Evolutionary conservation across 2,113 vertebrate genomes (phyloP).

Genomic region (Vireo altiloquus): DNA sequence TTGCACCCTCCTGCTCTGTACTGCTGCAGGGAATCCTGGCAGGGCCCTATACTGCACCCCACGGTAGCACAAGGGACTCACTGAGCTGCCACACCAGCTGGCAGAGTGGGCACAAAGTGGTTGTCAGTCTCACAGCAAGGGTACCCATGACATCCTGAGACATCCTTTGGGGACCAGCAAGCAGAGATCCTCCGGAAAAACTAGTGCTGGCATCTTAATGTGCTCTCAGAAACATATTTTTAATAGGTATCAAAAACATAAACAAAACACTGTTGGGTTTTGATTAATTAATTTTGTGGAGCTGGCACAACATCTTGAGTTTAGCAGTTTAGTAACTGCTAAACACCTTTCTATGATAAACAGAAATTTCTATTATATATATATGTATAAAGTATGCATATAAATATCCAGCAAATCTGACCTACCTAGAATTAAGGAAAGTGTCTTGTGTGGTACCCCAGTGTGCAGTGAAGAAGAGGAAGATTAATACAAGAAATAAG

Average conservation of each 20-base stretch:
- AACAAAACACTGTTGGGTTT: not conserved
- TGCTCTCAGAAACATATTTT: not conserved
- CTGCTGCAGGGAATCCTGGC: fast-evolving
- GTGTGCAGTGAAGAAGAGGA: not conserved
- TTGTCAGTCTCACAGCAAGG: not conserved
- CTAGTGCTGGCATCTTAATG: not conserved
- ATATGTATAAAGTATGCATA: too few species aligned
- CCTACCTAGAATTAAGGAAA: not conserved
- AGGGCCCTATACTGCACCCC: not conserved
- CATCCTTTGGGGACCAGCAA: not conserved
- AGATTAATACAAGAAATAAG: not conserved
- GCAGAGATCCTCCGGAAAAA: not conserved
- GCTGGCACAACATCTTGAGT: not conserved
- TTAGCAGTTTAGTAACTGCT: too few species aligned
- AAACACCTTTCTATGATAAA: not conserved
- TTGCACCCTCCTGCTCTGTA: not conserved
- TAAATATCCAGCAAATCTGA: not conserved
- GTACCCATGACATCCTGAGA: not conserved
- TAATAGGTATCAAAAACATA: not conserved
- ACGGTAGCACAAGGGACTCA: not conserved
- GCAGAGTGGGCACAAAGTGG: not conserved
- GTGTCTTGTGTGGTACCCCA: not conserved
- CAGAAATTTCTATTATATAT: too few species aligned
- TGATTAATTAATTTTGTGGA: not conserved
- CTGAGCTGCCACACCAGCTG: not conserved